Conservation (phyloP, 2,113 vertebrate species). For the Nesoenas mayeri region DNA sequence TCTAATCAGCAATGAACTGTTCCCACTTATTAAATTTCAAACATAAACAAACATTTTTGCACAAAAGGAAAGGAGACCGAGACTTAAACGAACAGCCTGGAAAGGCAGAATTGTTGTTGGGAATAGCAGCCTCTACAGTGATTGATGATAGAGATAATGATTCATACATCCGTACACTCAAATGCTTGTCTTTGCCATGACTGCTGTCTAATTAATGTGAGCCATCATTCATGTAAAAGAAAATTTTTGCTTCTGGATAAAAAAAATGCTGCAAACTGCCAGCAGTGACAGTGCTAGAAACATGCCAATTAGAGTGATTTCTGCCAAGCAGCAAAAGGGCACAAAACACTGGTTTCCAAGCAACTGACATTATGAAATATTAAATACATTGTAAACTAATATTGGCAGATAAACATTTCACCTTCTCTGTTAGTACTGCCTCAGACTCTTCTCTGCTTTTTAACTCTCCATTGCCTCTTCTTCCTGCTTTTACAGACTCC, state of each 20-base stretch:
- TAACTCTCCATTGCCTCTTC: background rate
- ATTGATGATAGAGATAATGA: slow-evolving; percentile 51
- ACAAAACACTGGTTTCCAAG: slow-evolving; percentile 78
- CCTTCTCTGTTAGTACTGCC: background rate
- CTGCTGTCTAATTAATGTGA: slow-evolving; percentile 68
- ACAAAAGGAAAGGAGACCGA: background rate
- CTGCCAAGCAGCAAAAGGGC: slow-evolving; percentile 71
- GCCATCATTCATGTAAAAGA: slow-evolving; percentile 47
- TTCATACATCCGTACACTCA: slow-evolving; percentile 31
- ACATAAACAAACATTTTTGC: background rate
- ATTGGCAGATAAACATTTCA: slow-evolving; percentile 27
- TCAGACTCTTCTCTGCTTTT: background rate
- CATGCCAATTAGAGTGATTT: slow-evolving; percentile 70
- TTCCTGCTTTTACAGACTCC: background rate
- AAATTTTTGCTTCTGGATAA: slow-evolving; percentile 45
- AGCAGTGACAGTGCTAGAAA: slow-evolving; percentile 52
- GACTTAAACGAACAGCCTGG: background rate
- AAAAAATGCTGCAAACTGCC: slow-evolving; percentile 3
- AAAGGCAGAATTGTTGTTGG: background rate
- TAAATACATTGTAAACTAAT: slow-evolving; percentile 30
- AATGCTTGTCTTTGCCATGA: slow-evolving; percentile 38
- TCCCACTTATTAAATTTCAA: background rate
- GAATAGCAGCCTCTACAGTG: background rate
- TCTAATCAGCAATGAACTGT: background rate
- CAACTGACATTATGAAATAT: slow-evolving; percentile 73